These are phyloP conservation scores for Polia nebulosa DNA, from an alignment of 2,888 invertebrate species.

Conservation along the genomic window DNA sequence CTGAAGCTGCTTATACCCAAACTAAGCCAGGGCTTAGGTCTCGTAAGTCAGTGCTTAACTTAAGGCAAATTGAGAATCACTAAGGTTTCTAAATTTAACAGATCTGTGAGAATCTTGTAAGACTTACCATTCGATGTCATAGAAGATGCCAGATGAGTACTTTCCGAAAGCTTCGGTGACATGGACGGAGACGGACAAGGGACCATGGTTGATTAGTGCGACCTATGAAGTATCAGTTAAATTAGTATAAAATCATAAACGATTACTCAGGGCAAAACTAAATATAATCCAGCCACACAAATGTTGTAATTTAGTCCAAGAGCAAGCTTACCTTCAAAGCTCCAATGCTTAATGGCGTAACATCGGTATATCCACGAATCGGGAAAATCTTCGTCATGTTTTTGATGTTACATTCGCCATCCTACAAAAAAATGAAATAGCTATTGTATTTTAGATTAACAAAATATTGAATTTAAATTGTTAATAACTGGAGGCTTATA, in stretches of 20 bases:
- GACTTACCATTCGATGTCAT: constrained; percentile 78
- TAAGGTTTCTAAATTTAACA: too few species aligned
- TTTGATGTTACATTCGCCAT: constrained; percentile 95
- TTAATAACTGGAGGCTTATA: neutral
- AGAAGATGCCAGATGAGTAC: constrained; percentile 80
- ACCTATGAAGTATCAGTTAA: constrained; percentile 79
- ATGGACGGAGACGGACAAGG: constrained; percentile 96
- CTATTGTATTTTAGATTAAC: neutral
- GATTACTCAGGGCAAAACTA: too few species aligned
- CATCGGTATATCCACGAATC: constrained; percentile 96
- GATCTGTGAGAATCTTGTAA: neutral
- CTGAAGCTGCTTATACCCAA: neutral
- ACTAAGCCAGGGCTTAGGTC: neutral
- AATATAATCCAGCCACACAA: neutral
- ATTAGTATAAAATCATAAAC: neutral
- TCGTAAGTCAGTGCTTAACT: neutral
- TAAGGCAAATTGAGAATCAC: constrained; percentile 35
- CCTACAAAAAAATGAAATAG: constrained; percentile 84
- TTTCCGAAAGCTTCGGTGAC: constrained; percentile 91
- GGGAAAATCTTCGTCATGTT: constrained; percentile 92
- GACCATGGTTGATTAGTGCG: constrained; percentile 96
- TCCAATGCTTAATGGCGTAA: constrained; percentile 93
- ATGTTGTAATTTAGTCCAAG: neutral
- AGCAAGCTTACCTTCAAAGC: constrained; percentile 91
- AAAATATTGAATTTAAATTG: neutral